Base-by-base conservation (phyloP, 2,888 invertebrate genomes). In the Protula sp. region DNA sequence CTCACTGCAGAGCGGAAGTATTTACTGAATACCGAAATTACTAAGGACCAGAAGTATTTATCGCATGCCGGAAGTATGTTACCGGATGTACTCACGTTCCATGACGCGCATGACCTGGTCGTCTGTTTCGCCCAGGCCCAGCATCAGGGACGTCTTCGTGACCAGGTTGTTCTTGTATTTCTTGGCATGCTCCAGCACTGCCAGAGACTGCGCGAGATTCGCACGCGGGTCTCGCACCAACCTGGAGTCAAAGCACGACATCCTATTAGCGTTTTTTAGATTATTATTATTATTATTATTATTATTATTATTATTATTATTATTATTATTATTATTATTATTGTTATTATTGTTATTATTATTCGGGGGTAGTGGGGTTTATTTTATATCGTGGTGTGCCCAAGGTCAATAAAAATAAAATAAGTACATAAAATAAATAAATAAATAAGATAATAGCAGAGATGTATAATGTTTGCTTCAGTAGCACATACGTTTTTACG, bases 61-160 rank as follows among this genome's bases (percentile, higher is more conserved):
- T n/a, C n/a, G n/a, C n/a, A n/a, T n/a, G n/a, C n/a, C n/a, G n/a
- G n/a, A n/a, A n/a, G n/a, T n/a, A n/a, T n/a, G n/a, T n/a, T n/a
- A n/a, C n/a, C n/a, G n/a, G n/a, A n/a, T n/a, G n/a, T n/a, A 47
- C 47, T 28, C 71, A 87, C 88, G 88, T 83, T 86, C 86, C 86
- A 98, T 85, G 1, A 94, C 91, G 81, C 89, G 88, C 72, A 89
- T 85, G 4, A 98, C 65, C 65, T 81, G 73, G 3, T 74, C 74
- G 64, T 81, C 80, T 2, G 72, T 79, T 64, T 81, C 81, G n/a
- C 85, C 85, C 2, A 99, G 84, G 0, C 99, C 99, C 56, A 99
- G 84, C 99, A 99, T 99, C 70, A 99, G 90, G 0, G 98, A 98
- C 0, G 95, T 92, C 83, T 99, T 99, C 2, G 99, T 99, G 54